phyloP scores from a whole-genome alignment of 2,797 vertebrate genomes.

The Typhlichthys subterraneus region DNA sequence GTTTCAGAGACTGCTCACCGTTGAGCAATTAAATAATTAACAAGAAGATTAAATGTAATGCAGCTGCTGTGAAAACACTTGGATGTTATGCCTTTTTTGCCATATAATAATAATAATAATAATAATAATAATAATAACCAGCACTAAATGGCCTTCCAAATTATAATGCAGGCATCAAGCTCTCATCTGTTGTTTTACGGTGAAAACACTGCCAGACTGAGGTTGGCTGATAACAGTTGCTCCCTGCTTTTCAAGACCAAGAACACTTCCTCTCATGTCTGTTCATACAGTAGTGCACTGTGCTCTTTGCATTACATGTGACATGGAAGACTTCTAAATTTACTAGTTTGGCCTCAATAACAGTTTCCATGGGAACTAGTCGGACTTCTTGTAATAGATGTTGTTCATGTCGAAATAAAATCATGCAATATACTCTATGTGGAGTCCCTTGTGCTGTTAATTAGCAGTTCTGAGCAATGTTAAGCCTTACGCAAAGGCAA shows the following conservation, averaged over 20 bases:
- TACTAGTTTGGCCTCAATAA: conserved; percentile 74
- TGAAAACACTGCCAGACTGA: no score
- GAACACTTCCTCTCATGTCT: conserved; percentile 18
- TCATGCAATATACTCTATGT: conserved; percentile 34
- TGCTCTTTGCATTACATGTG: conserved; percentile 65
- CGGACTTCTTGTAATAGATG: conserved; percentile 61
- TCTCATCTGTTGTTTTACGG: neutral
- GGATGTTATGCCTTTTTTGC: conserved; percentile 7
- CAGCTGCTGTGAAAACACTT: conserved; percentile 8
- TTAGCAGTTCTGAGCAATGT: neutral
- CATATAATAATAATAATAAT: neutral
- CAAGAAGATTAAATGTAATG: conserved; percentile 29
- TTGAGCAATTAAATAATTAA: conserved; percentile 41
- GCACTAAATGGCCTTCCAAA: conserved; percentile 25
- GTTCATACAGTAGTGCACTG: conserved; percentile 48
- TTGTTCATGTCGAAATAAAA: conserved; percentile 52
- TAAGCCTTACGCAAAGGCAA: neutral
- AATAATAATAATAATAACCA: conserved; percentile 13
- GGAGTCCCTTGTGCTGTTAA: conserved; percentile 9
- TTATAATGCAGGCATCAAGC: conserved; percentile 17
- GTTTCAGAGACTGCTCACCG: conserved; percentile 26
- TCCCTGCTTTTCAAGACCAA: no score
- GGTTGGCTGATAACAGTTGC: no score
- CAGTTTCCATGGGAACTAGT: conserved; percentile 78
- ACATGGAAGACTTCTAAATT: conserved; percentile 71